A percentile compares a stretch with the other conserved stretches of the same genome.
Evolutionary conservation across 2,888 invertebrate species (phyloP).

Genomic region (Platycnemis pennipes): DNA sequence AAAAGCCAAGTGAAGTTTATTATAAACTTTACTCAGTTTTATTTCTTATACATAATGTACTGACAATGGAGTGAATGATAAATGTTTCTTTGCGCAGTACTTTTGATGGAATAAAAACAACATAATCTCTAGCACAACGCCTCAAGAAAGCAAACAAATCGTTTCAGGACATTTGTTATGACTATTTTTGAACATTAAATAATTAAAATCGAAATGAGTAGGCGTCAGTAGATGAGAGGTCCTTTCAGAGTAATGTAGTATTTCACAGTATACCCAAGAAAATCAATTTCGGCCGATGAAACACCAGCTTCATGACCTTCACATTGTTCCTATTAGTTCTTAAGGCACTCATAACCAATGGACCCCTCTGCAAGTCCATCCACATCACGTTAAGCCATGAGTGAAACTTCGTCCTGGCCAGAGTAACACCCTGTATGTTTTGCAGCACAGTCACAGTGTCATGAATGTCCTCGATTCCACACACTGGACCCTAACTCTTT

Average conservation of each 20-base stretch:
- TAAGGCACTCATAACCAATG: not conserved
- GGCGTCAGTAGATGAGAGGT: no score
- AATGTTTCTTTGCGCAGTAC: not conserved
- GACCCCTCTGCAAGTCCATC: not conserved
- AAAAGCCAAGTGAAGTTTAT: slow-evolving; percentile 1
- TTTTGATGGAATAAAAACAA: not conserved
- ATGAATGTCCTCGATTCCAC: not conserved
- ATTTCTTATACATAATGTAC: not conserved
- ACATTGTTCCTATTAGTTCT: not conserved
- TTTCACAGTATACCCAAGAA: no score
- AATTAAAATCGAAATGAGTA: no score
- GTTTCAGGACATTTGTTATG: no score
- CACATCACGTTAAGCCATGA: not conserved
- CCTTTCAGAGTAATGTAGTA: no score
- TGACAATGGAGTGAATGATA: not conserved
- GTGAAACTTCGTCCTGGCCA: not conserved
- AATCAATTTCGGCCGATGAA: no score
- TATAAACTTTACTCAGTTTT: not conserved
- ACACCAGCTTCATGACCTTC: not conserved
- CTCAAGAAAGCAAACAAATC: no score
- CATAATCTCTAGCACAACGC: no score
- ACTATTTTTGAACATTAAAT: no score
- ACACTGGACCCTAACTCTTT: not conserved
- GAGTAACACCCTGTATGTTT: not conserved
- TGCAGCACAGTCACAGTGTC: not conserved